Base-by-base conservation (phyloP, 2,797 vertebrate species). In the Chaetophractus vellerosus region DNA sequence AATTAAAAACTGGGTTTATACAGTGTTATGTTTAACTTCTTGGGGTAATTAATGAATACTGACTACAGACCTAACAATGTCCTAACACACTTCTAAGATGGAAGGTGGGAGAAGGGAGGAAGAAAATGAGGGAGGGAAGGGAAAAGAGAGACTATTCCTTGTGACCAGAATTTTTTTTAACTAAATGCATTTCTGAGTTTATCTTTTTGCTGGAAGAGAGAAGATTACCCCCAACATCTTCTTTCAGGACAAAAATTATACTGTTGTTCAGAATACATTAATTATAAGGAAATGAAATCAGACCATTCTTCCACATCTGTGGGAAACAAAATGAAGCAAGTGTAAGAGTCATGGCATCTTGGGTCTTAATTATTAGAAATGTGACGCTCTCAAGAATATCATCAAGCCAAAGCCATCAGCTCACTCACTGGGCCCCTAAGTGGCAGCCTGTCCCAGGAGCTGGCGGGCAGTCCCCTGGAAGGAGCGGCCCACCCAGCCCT, bases 311-410 rank as follows among this genome's bases (percentile, higher is more conserved):
- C 76, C 26, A 83, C 69, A 79, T 41, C 28, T 0, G 3, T 10
- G 80, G 80, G 71, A 87, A 89, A 95, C 68, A 86, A n/a, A 81
- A 81, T 31, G 9, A 31, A 33, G 91, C 50, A 41, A 59, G 72
- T 2, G 19, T 48, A 66, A 41, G 55, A 85, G 79, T 36, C 88
- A 66, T 78, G 26, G 72, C 88, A 57, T 59, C 72, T 48, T 38
- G 33, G 88, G 78, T 91, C 88, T 79, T 92, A 79, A 94, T 95
- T 74, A 92, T 88, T 28, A 90, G 95, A 83, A 75, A 79, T 71
- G 64, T 9, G 23, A 33, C 41, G 41, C 80, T 66, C 92, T 91
- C 50, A 19, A 94, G 89, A 88, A 71, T 11, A n/a, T 80, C 63
- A 75, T 84, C 50, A 48, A 79, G 90, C 64, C 93, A 90, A 69